These are phyloP conservation scores for Apostichopus leukothele DNA, from an alignment of 53 echinoderm and acorn worm species.

Conservation along the genomic window DNA sequence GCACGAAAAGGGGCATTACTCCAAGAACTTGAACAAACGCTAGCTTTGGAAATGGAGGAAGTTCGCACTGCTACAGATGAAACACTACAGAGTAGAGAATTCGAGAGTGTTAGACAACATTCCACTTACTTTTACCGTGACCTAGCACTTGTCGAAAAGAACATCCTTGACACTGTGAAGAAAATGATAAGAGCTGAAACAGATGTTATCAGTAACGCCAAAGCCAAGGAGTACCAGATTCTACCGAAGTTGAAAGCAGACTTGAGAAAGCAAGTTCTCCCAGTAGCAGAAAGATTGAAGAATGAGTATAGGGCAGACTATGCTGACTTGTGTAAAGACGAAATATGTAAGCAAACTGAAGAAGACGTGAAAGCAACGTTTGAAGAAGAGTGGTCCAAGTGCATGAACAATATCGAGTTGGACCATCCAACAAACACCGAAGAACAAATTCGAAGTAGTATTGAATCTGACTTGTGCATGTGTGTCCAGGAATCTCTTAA, in stretches of 20 bases:
- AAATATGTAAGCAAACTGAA: neutral
- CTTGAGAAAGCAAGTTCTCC: neutral
- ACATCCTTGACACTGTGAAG: neutral
- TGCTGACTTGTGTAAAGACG: neutral
- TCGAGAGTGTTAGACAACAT: constrained; percentile 13
- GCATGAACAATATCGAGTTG: neutral
- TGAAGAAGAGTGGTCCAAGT: constrained; percentile 13
- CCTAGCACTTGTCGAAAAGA: neutral
- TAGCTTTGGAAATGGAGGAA: neutral
- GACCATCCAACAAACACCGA: neutral
- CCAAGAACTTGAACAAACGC: neutral
- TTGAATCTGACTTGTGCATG: neutral
- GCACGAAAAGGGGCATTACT: neutral
- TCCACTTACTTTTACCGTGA: constrained; percentile 1
- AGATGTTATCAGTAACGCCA: neutral
- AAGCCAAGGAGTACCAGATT: neutral
- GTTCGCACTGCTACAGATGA: neutral
- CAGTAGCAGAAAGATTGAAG: constrained; percentile 5
- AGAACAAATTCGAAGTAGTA: neutral
- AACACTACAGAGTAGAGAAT: neutral
- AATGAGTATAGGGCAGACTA: neutral
- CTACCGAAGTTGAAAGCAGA: constrained; percentile 10
- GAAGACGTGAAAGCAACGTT: neutral
- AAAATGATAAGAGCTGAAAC: neutral
- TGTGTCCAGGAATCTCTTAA: constrained; percentile 3